Percentiles rank a stretch among this genome's conserved stretches.
Evolutionary conservation across 2,797 vertebrate species (phyloP).

Genomic region (Graptemys geographica): DNA sequence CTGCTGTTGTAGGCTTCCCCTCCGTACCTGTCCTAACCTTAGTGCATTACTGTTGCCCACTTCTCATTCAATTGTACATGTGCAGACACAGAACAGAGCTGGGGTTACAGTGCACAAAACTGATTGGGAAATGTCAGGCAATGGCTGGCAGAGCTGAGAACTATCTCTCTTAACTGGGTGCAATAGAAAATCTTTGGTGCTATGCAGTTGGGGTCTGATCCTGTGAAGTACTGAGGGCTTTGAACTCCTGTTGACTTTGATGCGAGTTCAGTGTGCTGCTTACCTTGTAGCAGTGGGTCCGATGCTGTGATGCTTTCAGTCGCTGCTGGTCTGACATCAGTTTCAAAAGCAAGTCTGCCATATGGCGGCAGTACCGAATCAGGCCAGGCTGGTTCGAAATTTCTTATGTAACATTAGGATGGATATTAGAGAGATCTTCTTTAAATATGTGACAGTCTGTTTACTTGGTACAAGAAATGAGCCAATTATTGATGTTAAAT

Average conservation of each 20-base stretch:
- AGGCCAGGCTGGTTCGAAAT: neutral
- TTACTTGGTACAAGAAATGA: neutral
- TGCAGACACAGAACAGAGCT: neutral
- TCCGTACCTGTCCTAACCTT: neutral
- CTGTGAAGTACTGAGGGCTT: neutral
- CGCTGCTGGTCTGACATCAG: slow-evolving; percentile 5
- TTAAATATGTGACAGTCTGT: neutral
- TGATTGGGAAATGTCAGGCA: neutral
- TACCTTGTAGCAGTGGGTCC: neutral
- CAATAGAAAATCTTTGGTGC: neutral
- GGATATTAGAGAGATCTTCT: neutral
- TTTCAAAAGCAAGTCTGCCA: slow-evolving; percentile 43
- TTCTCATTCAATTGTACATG: neutral
- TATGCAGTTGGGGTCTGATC: neutral
- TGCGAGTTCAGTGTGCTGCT: neutral
- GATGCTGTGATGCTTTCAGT: neutral
- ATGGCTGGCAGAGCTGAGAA: neutral
- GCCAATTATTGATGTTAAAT: neutral
- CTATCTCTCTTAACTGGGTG: neutral
- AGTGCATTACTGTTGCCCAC: too few species aligned
- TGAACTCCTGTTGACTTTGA: neutral
- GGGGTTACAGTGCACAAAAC: neutral
- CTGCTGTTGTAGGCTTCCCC: rapidly evolving
- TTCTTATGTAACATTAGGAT: neutral
- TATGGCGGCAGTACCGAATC: slow-evolving; percentile 7